Evolutionary conservation across 2,797 vertebrate species (phyloP).

Genomic region (Delichon dasypus): DNA sequence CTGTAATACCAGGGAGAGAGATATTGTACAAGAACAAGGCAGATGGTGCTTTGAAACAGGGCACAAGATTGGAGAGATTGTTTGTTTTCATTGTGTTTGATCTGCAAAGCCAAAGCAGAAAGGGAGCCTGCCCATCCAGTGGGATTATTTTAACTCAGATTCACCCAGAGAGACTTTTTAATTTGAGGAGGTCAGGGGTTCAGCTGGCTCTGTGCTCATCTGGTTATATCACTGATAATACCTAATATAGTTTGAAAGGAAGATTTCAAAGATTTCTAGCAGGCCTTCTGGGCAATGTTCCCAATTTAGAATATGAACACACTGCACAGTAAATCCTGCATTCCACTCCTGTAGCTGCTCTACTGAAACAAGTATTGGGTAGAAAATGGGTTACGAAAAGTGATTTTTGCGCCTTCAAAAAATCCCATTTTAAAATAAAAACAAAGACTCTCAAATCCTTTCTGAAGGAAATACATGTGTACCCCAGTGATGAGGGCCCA

Average conservation of each 20-base stretch:
- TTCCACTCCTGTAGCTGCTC: background rate
- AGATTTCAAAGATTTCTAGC: constrained; percentile 20
- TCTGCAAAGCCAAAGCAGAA: constrained; percentile 1
- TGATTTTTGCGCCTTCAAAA: background rate
- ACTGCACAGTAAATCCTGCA: background rate
- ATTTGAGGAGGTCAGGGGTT: background rate
- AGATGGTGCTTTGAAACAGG: background rate
- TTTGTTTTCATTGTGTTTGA: background rate
- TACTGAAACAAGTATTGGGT: background rate
- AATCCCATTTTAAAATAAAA: background rate
- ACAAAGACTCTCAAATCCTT: background rate
- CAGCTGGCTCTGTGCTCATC: background rate
- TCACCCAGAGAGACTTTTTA: background rate
- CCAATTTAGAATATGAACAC: background rate
- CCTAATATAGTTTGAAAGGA: background rate
- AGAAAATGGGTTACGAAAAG: background rate
- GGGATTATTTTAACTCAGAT: background rate
- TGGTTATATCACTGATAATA: constrained; percentile 4
- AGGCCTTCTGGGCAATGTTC: background rate
- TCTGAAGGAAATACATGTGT: background rate
- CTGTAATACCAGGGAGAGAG: background rate
- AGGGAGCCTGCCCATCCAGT: background rate
- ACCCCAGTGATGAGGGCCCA: background rate
- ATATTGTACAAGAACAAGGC: background rate
- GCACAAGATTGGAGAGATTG: background rate